phyloP scores from a whole-genome alignment of 2,888 invertebrate genomes.

The Tenthredo notha region DNA sequence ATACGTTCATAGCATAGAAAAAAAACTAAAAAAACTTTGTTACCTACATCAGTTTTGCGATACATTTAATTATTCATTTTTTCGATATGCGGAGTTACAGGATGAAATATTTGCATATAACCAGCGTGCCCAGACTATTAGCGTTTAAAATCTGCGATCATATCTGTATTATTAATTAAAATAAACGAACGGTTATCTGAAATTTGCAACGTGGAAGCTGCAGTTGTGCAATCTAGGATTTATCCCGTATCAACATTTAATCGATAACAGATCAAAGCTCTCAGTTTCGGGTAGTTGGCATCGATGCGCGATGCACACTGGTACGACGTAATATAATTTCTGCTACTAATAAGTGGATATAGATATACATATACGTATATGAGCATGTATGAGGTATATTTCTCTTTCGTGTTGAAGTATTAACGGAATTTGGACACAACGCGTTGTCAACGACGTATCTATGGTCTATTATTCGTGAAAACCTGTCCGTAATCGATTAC shows the following conservation, averaged over 20 bases:
- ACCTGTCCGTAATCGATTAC: neutral
- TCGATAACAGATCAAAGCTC: slow-evolving; percentile 9
- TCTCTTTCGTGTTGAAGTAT: neutral
- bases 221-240: neutral
- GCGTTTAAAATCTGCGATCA: neutral
- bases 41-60: neutral
- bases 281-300: neutral
- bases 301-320: neutral
- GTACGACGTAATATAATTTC: neutral
- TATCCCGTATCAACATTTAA: neutral
- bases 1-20: neutral
- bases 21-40: neutral
- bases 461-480: neutral
- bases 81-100: neutral
- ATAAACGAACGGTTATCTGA: neutral
- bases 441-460: neutral
- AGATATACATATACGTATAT: neutral
- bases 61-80: neutral
- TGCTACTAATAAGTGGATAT: neutral
- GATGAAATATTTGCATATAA: neutral
- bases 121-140: neutral
- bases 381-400: neutral
- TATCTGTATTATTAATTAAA: neutral
- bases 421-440: neutral
- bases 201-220: neutral